These are phyloP conservation scores for Plebejus argus DNA, from an alignment of 2,888 invertebrate species.

Conservation along the genomic window DNA sequence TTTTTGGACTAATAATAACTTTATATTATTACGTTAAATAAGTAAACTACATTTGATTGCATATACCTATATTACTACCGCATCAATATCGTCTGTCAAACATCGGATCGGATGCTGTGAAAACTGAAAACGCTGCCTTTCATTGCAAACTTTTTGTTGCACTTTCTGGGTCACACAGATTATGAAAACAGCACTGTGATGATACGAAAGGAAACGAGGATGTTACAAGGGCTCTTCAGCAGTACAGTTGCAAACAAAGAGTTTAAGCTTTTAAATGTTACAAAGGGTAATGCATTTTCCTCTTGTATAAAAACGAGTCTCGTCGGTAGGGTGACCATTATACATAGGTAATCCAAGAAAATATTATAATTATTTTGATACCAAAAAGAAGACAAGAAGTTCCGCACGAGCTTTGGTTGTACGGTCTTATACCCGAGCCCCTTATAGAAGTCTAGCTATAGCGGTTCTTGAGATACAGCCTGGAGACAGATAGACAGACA, in stretches of 20 bases:
- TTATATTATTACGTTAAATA: too few relatives aligned
- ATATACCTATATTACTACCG: too few relatives aligned
- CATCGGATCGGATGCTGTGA: background rate
- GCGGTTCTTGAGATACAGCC: background rate
- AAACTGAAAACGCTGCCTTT: background rate
- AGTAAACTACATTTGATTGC: too few relatives aligned
- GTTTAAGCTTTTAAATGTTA: constrained; percentile 42
- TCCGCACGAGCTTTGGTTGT: too few relatives aligned
- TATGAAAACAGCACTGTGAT: background rate
- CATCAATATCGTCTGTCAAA: too few relatives aligned
- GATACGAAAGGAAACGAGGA: constrained; percentile 15
- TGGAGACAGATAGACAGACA: too few relatives aligned
- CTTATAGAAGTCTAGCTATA: background rate
- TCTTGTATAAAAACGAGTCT: constrained; percentile 34
- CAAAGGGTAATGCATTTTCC: constrained; percentile 48
- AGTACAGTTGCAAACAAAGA: constrained; percentile 36
- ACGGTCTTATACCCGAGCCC: too few relatives aligned
- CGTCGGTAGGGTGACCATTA: constrained; percentile 16
- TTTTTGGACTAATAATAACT: too few relatives aligned
- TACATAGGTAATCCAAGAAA: background rate
- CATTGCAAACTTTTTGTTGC: background rate
- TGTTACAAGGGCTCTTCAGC: constrained; percentile 20
- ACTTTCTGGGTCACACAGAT: background rate
- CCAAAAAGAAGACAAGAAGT: too few relatives aligned
- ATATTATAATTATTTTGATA: too few relatives aligned